Evolutionary conservation across 2,797 vertebrate species (phyloP).

Genomic region (Orestias chungarensis): DNA sequence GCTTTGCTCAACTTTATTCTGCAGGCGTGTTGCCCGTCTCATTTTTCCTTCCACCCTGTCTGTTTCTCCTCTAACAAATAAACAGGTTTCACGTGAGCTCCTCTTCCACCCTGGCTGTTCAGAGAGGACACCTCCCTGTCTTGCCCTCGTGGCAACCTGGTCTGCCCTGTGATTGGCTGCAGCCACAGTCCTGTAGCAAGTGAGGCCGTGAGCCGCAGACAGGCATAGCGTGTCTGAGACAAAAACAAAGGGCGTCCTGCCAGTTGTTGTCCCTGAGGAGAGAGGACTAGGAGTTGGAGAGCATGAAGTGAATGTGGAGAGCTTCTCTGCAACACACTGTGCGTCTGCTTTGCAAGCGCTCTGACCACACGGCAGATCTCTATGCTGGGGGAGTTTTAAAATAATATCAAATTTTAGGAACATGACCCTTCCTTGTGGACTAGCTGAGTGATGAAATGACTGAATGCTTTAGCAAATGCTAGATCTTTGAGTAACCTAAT

Average conservation of each 20-base stretch:
- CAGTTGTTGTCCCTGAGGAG: slow-evolving; percentile 65
- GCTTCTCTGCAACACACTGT: slow-evolving; percentile 36
- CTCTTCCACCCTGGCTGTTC: slow-evolving; percentile 43
- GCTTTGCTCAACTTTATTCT: slow-evolving; percentile 55
- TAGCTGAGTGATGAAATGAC: slow-evolving; percentile 42
- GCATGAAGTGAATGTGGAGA: slow-evolving; percentile 47
- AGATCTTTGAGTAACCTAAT: slow-evolving; percentile 53
- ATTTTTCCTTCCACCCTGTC: slow-evolving; percentile 24
- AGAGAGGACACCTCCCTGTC: slow-evolving; percentile 66
- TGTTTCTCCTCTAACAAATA: slow-evolving; percentile 57
- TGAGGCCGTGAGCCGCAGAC: slow-evolving; percentile 51
- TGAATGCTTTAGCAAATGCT: slow-evolving; percentile 29
- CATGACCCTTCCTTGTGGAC: slow-evolving; percentile 23
- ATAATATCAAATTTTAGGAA: slow-evolving; percentile 39
- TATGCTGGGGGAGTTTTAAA: slow-evolving; percentile 18
- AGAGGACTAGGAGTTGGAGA: slow-evolving; percentile 48
- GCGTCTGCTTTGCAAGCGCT: slow-evolving; percentile 49
- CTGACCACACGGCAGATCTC: slow-evolving; percentile 40
- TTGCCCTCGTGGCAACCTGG: slow-evolving; percentile 56
- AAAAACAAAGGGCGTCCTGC: slow-evolving; percentile 73
- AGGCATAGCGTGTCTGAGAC: slow-evolving; percentile 67
- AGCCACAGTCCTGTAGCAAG: slow-evolving; percentile 20
- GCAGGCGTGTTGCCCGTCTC: slow-evolving; percentile 26
- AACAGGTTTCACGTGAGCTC: slow-evolving; percentile 71
- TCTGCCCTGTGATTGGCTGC: slow-evolving; percentile 45